A percentile compares a stretch with the other conserved stretches of the same genome.
Conservation (phyloP, 2,888 invertebrate species). For the Platerodrilus igneus region DNA sequence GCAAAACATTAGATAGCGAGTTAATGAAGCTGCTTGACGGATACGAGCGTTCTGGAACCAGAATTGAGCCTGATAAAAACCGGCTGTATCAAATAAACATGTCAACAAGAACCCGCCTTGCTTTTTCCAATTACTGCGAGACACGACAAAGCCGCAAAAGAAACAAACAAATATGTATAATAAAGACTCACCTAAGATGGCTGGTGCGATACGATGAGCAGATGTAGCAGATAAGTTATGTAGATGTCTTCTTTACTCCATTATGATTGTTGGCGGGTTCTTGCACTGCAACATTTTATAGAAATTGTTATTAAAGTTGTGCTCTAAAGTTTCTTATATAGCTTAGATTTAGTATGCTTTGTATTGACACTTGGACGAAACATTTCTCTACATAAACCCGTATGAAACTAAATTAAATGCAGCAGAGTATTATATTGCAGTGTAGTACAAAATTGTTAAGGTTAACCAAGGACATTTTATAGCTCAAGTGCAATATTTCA, state of each 20-base stretch:
- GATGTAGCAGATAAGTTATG: slow-evolving; percentile 37
- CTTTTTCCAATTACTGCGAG: slow-evolving; percentile 41
- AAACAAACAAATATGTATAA: no score
- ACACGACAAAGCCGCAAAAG: slow-evolving; percentile 34
- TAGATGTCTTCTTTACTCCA: slow-evolving; percentile 42
- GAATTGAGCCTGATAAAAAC: slow-evolving; percentile 41
- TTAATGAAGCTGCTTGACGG: slow-evolving; percentile 23
- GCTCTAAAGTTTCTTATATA: slow-evolving; percentile 1
- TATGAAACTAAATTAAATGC: no score
- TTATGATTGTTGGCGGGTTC: slow-evolving; percentile 28
- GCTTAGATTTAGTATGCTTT: no score
- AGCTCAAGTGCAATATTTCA: no score
- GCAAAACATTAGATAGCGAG: slow-evolving; percentile 37
- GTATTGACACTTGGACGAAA: no score
- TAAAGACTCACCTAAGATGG: slow-evolving; percentile 45
- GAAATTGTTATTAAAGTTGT: slow-evolving; percentile 8
- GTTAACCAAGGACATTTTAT: no score
- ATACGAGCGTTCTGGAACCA: slow-evolving; percentile 39
- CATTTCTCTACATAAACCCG: no score
- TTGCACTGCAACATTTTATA: slow-evolving; percentile 18
- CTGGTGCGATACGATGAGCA: no score
- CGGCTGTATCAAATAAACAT: slow-evolving; percentile 47
- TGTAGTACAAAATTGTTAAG: no score
- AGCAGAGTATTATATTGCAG: no score
- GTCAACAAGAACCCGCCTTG: slow-evolving; percentile 45